phyloP scores from a whole-genome alignment of 2,797 vertebrate species.

The Gephyroberyx darwinii region DNA sequence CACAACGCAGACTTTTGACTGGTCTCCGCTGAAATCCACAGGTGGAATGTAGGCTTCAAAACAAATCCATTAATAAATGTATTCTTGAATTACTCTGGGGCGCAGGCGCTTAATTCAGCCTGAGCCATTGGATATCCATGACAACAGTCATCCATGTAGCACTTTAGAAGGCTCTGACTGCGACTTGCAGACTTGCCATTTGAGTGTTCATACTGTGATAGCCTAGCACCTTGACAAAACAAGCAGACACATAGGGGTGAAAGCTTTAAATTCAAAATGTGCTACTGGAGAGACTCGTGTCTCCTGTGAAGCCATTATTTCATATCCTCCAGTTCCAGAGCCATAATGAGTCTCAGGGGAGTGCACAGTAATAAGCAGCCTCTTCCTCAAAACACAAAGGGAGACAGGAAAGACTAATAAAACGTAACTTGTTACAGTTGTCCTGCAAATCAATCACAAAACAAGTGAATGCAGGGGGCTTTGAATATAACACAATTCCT shows the following conservation, averaged over 20 bases:
- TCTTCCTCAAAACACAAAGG: constrained; percentile 51
- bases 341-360: constrained; percentile 72
- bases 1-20: constrained; percentile 40
- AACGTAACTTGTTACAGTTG: constrained; percentile 48
- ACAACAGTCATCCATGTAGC: constrained; percentile 42
- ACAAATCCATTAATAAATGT: constrained; percentile 43
- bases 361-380: constrained; percentile 45
- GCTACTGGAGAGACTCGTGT: constrained; percentile 45
- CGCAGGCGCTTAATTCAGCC: constrained; percentile 5
- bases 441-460: constrained; percentile 45
- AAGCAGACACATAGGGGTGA: constrained; percentile 16
- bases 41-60: constrained; percentile 41
- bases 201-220: constrained; percentile 32
- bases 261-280: constrained; percentile 43
- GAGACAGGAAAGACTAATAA: constrained; percentile 44
- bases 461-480: constrained; percentile 7
- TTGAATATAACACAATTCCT: neutral
- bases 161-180: constrained; percentile 30
- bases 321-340: constrained; percentile 71
- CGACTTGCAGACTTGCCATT: constrained; percentile 38
- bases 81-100: constrained; percentile 25
- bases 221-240: constrained; percentile 31
- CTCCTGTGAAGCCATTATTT: constrained; percentile 74
- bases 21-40: constrained; percentile 55
- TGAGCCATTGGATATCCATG: constrained; percentile 49